Conservation (phyloP, 2,113 vertebrate genomes). For the Callaeas wilsoni region DNA sequence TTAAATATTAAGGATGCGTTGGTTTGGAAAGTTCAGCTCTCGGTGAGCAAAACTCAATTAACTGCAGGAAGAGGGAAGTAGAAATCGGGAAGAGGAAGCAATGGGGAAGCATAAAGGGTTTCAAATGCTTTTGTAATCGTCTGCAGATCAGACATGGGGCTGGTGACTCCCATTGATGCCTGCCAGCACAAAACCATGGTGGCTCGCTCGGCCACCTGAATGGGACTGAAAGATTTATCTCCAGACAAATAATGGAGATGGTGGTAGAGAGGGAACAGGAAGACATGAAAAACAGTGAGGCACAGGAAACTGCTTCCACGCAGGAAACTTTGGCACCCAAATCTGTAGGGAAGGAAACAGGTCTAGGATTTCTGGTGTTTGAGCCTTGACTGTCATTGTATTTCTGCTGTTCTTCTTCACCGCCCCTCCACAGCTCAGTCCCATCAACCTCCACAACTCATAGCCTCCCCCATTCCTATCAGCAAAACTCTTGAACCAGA, state of each 20-base stretch:
- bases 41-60: not conserved
- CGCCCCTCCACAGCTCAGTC: not conserved
- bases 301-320: not conserved
- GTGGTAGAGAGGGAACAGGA: not conserved
- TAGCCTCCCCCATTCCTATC: accelerated
- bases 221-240: not conserved
- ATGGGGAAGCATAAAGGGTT: not conserved
- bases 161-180: not conserved
- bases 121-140: not conserved
- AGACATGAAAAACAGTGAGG: not conserved
- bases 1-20: not conserved
- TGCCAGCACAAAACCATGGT: not conserved
- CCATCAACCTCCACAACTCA: not conserved
- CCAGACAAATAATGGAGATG: not conserved
- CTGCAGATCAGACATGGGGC: not conserved
- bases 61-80: not conserved
- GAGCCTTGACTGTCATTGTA: accelerated
- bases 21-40: not conserved
- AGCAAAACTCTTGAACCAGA: not conserved
- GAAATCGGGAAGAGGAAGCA: not conserved
- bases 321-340: not conserved
- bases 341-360: not conserved
- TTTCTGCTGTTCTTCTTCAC: not conserved
- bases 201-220: not conserved
- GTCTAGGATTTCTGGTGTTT: not conserved